phyloP scores from a whole-genome alignment of 2,113 vertebrate genomes.

The Mus pahari region DNA sequence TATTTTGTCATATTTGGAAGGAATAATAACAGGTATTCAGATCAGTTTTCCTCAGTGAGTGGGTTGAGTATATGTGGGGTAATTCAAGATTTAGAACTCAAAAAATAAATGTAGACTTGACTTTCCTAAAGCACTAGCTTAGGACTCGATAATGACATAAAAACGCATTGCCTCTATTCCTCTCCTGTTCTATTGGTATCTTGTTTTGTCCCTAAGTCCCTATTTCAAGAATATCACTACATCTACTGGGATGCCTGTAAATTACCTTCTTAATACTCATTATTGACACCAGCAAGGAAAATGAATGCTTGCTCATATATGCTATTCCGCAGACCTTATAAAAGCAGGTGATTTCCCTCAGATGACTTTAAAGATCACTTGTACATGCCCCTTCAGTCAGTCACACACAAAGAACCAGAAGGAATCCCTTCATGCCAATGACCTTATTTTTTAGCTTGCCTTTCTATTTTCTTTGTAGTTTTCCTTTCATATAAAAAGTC shows the following conservation, averaged over 20 bases:
- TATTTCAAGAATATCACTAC: conserved; percentile 12
- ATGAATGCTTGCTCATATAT: neutral
- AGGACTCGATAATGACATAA: neutral
- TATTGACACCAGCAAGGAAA: conserved; percentile 1
- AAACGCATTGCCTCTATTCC: neutral
- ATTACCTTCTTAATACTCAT: neutral
- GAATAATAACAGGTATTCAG: conserved; percentile 57
- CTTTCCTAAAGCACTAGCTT: conserved; percentile 26
- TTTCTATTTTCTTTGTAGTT: neutral
- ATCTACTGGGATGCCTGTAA: neutral
- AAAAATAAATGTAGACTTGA: neutral
- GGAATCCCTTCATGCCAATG: neutral
- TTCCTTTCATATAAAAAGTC: neutral
- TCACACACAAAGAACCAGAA: neutral
- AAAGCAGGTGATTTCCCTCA: neutral
- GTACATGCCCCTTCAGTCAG: neutral
- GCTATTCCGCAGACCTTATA: neutral
- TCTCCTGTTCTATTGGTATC: neutral
- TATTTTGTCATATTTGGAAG: conserved; percentile 71
- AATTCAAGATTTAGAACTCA: conserved; percentile 48
- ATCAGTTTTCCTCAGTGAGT: conserved; percentile 1
- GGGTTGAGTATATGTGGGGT: neutral
- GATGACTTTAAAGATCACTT: neutral
- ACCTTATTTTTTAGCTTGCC: neutral
- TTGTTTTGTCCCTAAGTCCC: neutral